Conservation (phyloP, 1,140 invertebrate species). For the Eufriesea mexicana region DNA sequence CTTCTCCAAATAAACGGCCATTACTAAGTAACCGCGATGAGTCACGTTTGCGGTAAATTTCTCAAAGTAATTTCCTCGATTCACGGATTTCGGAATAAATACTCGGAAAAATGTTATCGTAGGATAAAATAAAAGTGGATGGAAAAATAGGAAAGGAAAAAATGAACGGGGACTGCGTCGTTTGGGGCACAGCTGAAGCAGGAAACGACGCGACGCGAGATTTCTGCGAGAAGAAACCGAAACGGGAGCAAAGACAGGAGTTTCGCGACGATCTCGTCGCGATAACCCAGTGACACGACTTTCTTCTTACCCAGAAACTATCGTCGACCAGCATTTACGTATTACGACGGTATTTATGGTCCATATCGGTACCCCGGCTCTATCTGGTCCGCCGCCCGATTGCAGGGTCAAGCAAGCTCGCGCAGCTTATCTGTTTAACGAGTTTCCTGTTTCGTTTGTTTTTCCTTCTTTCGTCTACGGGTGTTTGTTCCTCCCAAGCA, state of each 20-base stretch:
- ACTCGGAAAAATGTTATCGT: too few relatives aligned
- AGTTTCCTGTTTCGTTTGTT: constrained; percentile 37
- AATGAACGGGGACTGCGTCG: too few relatives aligned
- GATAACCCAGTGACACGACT: constrained; percentile 71
- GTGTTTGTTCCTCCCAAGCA: constrained; percentile 32
- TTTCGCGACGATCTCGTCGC: constrained; percentile 65
- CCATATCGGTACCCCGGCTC: constrained; percentile 22
- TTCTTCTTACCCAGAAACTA: constrained; percentile 46
- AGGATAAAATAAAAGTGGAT: not conserved
- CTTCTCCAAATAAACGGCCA: not conserved
- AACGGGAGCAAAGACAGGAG: not conserved
- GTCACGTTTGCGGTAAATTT: not conserved
- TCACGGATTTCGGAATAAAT: too few relatives aligned
- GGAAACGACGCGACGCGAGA: not conserved
- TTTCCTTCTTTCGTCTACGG: not conserved
- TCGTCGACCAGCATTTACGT: constrained; percentile 43
- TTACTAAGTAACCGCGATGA: not conserved
- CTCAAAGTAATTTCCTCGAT: too few relatives aligned
- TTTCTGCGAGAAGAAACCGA: not conserved
- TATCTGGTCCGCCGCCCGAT: constrained; percentile 46
- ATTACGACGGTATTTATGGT: constrained; percentile 40
- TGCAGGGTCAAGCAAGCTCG: constrained; percentile 31
- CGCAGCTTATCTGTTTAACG: constrained; percentile 44
- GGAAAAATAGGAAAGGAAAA: not conserved
- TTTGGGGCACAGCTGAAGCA: not conserved